A percentile compares a stretch with the other conserved stretches of the same genome.
Evolutionary conservation across 2,888 invertebrate species (phyloP).

Genomic region (Galeruca laticollis): DNA sequence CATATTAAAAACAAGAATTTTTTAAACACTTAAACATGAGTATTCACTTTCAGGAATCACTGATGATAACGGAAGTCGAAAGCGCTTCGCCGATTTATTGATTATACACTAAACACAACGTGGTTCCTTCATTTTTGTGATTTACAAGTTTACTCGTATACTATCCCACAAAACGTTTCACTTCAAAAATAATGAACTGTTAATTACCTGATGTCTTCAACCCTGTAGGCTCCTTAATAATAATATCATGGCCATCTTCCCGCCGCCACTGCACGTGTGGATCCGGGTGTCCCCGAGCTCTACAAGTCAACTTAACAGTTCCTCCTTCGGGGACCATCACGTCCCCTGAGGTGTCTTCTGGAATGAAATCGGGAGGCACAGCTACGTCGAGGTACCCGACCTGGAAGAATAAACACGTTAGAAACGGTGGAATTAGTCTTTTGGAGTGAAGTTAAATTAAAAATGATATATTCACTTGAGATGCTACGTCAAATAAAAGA

Average conservation of each 20-base stretch:
- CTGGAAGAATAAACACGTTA: conserved; percentile 66
- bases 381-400: conserved; percentile 88
- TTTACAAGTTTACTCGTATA: too few relatives aligned
- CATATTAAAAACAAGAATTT: too few relatives aligned
- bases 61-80: too few relatives aligned
- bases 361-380: conserved; percentile 91
- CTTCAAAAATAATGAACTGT: too few relatives aligned
- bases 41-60: too few relatives aligned
- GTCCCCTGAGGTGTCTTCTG: conserved; percentile 90
- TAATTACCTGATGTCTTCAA: conserved; percentile 59
- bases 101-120: too few relatives aligned
- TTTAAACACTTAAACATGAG: too few relatives aligned
- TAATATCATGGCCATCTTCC: conserved; percentile 85
- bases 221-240: conserved; percentile 78
- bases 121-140: too few relatives aligned
- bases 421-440: background rate
- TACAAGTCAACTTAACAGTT: conserved; percentile 75
- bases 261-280: conserved; percentile 87
- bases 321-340: conserved; percentile 89
- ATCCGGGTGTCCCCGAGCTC: conserved; percentile 83
- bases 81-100: too few relatives aligned
- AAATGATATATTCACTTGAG: background rate
- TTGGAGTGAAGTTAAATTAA: background rate
- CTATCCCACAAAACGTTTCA: too few relatives aligned
- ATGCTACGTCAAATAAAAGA: background rate